A percentile compares a stretch with the other conserved stretches of the same genome.
Evolutionary conservation across 2,113 vertebrate species (phyloP).

Genomic region (Triplophysa rosa): DNA sequence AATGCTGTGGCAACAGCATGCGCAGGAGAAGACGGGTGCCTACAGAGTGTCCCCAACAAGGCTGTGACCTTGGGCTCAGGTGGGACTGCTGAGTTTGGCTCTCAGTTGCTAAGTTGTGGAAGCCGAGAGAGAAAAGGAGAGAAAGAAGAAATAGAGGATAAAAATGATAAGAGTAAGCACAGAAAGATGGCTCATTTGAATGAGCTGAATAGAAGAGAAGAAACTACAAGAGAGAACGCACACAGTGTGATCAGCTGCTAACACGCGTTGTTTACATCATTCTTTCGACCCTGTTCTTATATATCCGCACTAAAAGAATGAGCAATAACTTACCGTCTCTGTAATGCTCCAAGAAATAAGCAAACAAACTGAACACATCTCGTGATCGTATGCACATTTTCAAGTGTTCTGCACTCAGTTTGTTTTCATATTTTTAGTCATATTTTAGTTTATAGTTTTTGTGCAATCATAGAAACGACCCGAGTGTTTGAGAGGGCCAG

Average conservation of each 20-base stretch:
- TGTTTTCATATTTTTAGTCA: slow-evolving; percentile 4
- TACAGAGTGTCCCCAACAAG: not conserved
- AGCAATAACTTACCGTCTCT: not conserved
- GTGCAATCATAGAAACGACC: not conserved
- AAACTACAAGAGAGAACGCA: too few relatives aligned
- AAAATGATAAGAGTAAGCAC: not conserved
- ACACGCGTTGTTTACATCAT: not conserved
- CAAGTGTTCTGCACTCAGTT: not conserved
- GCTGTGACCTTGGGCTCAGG: slow-evolving; percentile 49
- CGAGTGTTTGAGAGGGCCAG: slow-evolving; percentile 21
- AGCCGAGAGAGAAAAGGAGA: slow-evolving; percentile 12
- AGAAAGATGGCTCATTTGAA: not conserved
- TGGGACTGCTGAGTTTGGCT: slow-evolving; percentile 26
- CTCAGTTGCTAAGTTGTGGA: slow-evolving; percentile 15
- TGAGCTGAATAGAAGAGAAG: not conserved
- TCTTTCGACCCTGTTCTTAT: not conserved
- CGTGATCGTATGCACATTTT: not conserved
- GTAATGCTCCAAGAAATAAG: not conserved
- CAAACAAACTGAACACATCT: too few relatives aligned
- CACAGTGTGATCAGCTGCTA: not conserved
- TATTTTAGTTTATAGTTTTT: slow-evolving; percentile 11
- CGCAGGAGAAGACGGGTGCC: not conserved
- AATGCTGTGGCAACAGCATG: not conserved
- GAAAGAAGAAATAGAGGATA: not conserved
- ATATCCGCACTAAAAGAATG: not conserved